Evolutionary conservation across 2,797 vertebrate genomes (phyloP).

Genomic region (Mionectes olivaceus): DNA sequence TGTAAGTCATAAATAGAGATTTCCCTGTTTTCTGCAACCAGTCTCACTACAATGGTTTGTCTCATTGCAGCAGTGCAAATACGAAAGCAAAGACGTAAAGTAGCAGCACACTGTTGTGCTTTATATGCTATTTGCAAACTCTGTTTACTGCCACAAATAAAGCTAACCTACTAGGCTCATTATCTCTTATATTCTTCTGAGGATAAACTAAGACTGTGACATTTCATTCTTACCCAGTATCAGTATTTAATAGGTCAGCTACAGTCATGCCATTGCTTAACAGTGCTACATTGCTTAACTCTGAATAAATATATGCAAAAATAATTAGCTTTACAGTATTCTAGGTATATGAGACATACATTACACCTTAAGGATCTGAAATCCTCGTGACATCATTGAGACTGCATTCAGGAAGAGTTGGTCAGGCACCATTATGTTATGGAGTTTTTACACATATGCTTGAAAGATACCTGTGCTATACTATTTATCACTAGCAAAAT

Average conservation of each 20-base stretch:
- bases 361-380: background rate
- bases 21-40: constrained; percentile 2
- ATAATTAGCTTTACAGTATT: background rate
- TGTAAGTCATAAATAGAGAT: constrained; percentile 2
- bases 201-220: background rate
- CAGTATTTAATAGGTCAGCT: background rate
- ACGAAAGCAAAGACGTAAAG: background rate
- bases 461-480: background rate
- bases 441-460: background rate
- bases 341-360: background rate
- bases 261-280: background rate
- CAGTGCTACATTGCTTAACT: background rate
- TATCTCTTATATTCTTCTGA: background rate
- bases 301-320: background rate
- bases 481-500: background rate
- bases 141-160: background rate
- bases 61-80: background rate
- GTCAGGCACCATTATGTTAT: background rate
- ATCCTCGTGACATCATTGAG: background rate
- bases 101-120: background rate
- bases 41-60: background rate
- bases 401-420: background rate
- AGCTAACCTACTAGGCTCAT: background rate
- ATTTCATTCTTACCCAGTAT: background rate
- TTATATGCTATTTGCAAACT: background rate